A percentile compares a stretch with the other conserved stretches of the same genome.
These are phyloP conservation scores for Sternotherus odoratus DNA, from an alignment of 2,797 vertebrate genomes.

Conservation along the genomic window DNA sequence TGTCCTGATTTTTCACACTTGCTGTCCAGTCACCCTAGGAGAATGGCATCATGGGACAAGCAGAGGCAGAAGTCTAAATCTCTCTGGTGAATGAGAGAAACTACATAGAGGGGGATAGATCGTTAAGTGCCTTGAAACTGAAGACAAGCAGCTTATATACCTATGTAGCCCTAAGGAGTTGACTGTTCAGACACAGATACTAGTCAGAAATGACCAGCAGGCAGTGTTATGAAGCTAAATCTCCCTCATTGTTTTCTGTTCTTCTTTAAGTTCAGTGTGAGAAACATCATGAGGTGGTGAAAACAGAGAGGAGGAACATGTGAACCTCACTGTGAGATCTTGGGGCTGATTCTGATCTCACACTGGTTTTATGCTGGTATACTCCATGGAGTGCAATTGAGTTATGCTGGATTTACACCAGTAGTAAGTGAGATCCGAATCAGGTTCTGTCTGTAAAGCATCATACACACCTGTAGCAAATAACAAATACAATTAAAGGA, in stretches of 20 bases:
- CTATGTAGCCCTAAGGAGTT: neutral
- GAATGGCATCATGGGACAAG: neutral
- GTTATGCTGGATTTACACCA: neutral
- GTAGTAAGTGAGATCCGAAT: neutral
- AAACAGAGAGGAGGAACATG: neutral
- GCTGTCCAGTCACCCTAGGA: no score
- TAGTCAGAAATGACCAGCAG: neutral
- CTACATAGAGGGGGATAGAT: neutral
- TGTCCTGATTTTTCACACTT: no score
- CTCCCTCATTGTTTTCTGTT: neutral
- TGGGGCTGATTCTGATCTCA: neutral
- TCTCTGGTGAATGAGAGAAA: neutral
- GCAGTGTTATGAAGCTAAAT: neutral
- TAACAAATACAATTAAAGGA: constrained; percentile 52
- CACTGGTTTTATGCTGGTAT: neutral
- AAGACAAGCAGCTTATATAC: neutral
- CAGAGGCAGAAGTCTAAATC: neutral
- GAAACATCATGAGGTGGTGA: neutral
- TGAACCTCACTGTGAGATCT: rapidly evolving
- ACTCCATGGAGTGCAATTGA: neutral
- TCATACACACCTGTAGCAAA: constrained; percentile 13
- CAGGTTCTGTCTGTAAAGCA: neutral
- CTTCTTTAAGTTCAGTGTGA: neutral
- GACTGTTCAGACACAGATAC: neutral
- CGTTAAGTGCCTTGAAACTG: neutral